These are phyloP conservation scores for Picus viridis DNA, from an alignment of 2,797 vertebrate species.

Conservation along the genomic window DNA sequence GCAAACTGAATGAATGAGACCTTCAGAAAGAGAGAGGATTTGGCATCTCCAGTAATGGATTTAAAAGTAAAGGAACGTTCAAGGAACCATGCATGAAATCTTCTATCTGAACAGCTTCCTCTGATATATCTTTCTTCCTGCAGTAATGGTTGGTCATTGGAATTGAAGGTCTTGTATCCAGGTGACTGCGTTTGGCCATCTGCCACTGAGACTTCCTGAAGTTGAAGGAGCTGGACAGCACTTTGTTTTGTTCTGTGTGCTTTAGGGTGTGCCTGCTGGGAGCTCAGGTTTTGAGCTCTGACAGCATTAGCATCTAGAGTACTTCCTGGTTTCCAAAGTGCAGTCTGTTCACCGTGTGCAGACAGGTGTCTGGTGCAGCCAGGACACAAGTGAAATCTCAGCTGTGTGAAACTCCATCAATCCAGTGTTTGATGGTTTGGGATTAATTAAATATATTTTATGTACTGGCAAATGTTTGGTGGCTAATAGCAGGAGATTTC, in stretches of 20 bases:
- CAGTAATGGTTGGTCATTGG: not conserved
- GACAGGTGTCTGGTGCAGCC: not conserved
- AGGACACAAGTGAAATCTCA: not conserved
- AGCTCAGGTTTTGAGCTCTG: not conserved
- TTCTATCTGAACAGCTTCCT: not conserved
- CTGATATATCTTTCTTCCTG: not conserved
- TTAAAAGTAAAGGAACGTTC: not conserved
- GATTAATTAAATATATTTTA: constrained; percentile 36
- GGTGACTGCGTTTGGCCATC: not conserved
- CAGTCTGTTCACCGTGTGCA: not conserved
- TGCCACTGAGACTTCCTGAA: not conserved
- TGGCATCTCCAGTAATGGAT: not conserved
- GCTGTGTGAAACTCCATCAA: not conserved
- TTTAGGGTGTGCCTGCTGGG: not conserved
- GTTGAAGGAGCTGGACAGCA: not conserved
- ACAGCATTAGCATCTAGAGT: not conserved
- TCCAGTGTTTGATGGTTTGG: not conserved
- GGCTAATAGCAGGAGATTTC: not conserved
- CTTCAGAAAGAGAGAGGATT: not conserved
- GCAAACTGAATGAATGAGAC: constrained; percentile 64
- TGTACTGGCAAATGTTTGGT: not conserved
- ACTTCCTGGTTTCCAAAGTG: not conserved
- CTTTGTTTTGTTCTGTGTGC: not conserved
- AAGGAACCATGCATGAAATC: not conserved
- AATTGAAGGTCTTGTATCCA: not conserved